Conservation (phyloP, 2,113 vertebrate genomes). For the Mormyrus lacerda region DNA sequence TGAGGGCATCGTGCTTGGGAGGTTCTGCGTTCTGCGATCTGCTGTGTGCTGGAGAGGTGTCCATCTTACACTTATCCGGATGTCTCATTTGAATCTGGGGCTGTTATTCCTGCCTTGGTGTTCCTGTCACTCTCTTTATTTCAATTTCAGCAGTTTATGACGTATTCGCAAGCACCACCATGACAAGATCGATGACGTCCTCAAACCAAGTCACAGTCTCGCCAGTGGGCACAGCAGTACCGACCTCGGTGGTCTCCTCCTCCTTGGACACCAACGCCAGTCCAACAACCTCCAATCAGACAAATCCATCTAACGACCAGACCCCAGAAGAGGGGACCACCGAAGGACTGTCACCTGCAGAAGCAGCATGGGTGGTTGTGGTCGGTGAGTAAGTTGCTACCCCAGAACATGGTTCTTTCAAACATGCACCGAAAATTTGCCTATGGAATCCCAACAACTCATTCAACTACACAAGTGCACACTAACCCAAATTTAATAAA, state of each 20-base stretch:
- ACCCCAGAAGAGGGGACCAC: background rate
- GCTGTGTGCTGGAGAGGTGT: background rate
- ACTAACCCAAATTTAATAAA: background rate
- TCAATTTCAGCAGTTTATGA: background rate
- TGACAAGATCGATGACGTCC: background rate
- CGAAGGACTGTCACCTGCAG: conserved; percentile 38
- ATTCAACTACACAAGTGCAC: background rate
- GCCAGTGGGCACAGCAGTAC: background rate
- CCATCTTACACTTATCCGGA: background rate
- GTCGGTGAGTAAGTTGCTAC: conserved; percentile 41
- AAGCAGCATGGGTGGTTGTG: conserved; percentile 42
- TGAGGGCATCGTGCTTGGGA: background rate
- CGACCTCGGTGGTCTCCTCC: background rate
- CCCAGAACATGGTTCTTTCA: background rate
- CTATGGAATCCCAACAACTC: background rate
- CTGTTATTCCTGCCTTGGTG: background rate
- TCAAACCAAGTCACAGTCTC: background rate
- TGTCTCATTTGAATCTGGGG: background rate
- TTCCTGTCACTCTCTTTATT: background rate
- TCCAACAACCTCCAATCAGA: background rate
- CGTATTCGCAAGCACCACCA: background rate
- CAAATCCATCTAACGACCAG: background rate
- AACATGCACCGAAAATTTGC: background rate
- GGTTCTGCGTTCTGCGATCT: background rate
- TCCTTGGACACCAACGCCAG: background rate